phyloP scores from a whole-genome alignment of 2,797 vertebrate species.

The Macropus fuliginosus region DNA sequence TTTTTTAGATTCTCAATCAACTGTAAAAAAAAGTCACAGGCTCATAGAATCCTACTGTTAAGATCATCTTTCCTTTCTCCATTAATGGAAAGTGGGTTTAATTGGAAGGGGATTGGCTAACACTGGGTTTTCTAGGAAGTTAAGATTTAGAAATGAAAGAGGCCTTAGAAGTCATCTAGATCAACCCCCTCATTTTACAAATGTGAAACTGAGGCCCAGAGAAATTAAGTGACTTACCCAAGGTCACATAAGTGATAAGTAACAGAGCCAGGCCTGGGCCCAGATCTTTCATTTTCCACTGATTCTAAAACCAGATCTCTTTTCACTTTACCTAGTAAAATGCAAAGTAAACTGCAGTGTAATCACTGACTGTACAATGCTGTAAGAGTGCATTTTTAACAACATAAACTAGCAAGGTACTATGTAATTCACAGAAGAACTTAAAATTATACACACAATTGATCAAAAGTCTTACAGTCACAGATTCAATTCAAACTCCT shows the following conservation, averaged over 20 bases:
- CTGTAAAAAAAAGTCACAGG: conserved; percentile 3
- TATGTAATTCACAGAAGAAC: not conserved
- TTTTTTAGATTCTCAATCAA: not conserved
- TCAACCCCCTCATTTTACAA: not conserved
- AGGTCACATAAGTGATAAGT: not conserved
- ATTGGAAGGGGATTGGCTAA: not conserved
- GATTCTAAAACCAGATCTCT: not conserved
- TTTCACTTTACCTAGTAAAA: not conserved
- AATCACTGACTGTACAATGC: conserved; percentile 22
- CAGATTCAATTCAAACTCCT: not conserved
- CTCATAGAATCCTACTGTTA: not conserved
- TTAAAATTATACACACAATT: conserved; percentile 7
- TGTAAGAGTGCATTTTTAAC: conserved; percentile 6
- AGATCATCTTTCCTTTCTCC: not conserved
- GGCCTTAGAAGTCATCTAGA: not conserved
- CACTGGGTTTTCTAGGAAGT: not conserved
- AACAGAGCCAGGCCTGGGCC: not conserved
- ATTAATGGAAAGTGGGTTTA: not conserved
- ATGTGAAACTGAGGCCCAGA: not conserved
- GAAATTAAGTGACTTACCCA: not conserved
- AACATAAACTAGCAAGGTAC: not conserved
- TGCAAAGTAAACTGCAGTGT: not conserved
- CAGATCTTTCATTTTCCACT: not conserved
- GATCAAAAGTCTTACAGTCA: conserved; percentile 3
- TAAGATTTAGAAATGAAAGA: not conserved